phyloP scores from a whole-genome alignment of 2,113 vertebrate genomes.

The Hypomesus transpacificus region DNA sequence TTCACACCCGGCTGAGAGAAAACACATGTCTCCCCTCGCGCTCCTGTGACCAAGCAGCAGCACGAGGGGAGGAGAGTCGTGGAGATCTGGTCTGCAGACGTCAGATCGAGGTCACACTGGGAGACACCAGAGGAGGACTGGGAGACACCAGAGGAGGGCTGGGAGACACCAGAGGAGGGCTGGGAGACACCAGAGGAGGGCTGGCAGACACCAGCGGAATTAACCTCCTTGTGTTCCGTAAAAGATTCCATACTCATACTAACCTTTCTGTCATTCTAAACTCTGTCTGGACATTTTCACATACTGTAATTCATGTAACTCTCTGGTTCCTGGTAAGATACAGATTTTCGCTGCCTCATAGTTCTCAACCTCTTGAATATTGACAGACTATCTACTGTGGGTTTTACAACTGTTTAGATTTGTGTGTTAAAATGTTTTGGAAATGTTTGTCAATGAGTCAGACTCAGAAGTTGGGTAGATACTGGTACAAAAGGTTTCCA shows the following conservation, averaged over 20 bases:
- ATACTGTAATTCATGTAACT: not conserved
- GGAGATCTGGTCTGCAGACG: not conserved
- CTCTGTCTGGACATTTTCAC: not conserved
- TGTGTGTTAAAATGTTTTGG: not conserved
- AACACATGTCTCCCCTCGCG: constrained; percentile 49
- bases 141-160: not conserved
- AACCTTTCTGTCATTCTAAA: not conserved
- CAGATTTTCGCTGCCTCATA: not conserved
- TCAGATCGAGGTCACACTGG: too few relatives aligned
- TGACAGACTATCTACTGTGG: not conserved
- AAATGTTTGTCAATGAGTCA: not conserved
- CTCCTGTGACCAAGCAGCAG: constrained; percentile 44
- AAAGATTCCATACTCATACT: not conserved
- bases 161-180: constrained; percentile 30
- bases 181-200: constrained; percentile 30
- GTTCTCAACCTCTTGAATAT: not conserved
- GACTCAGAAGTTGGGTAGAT: not conserved
- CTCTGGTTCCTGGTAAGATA: not conserved
- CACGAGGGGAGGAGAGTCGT: constrained; percentile 10
- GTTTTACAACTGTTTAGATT: not conserved
- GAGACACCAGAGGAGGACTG: too few relatives aligned
- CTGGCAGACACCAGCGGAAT: not conserved
- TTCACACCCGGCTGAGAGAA: constrained; percentile 59
- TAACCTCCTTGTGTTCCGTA: not conserved
- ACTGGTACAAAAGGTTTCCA: not conserved